Evolutionary conservation across 2,113 vertebrate species (phyloP), one percentile per base, ranked within the genome.

Genomic region (Anseranas semipalmata): DNA sequence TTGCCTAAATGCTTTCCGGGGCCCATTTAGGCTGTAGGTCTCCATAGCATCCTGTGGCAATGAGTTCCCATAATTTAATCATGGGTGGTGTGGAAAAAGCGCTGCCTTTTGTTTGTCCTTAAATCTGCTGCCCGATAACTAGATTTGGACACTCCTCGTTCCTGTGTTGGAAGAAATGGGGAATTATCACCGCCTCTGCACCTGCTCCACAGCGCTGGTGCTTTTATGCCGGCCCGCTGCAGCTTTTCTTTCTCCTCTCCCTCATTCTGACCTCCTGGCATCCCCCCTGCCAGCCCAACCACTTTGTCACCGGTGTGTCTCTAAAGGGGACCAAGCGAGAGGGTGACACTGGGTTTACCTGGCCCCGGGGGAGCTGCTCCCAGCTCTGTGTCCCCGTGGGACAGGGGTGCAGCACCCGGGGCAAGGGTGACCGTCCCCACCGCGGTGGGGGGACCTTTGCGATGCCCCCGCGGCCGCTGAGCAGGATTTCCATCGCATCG

Each of bases 171-270:
- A 24, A 53, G 79, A 86, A 93, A 90, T 5, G 37, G 83, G 90
- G 90, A 88, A 95, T 96, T 93, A 95, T 80, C 45, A 9, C 56
- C 73, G 90, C 50, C 83, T 80, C 71, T 86, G 94, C 96, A 96
- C 90, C 95, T 97, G 96, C 95, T 95, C 85, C 92, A 77, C 3
- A 0, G 59, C 39, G 6, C 82, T 35, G 85, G 33, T 18, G 58
- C 50, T 93, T 89, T 79, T 33, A 65, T 15, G 32, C 24, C 3
- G 18, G 6, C 45, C 65, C 5, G 1, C 68, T 28, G 63, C 0
- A 5, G 73, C 53, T 85, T 56, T 73, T 59, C 60, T 80, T 72
- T 58, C 2, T 0, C 62, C 15, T 66, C 16, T 37, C 28, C n/a
- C 18, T 60, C 27, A 33, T 74, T 87, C 81, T 70, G 43, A n/a